These are phyloP conservation scores for Dipodomys ordii DNA, from an alignment of 2,113 vertebrate species.

Conservation along the genomic window DNA sequence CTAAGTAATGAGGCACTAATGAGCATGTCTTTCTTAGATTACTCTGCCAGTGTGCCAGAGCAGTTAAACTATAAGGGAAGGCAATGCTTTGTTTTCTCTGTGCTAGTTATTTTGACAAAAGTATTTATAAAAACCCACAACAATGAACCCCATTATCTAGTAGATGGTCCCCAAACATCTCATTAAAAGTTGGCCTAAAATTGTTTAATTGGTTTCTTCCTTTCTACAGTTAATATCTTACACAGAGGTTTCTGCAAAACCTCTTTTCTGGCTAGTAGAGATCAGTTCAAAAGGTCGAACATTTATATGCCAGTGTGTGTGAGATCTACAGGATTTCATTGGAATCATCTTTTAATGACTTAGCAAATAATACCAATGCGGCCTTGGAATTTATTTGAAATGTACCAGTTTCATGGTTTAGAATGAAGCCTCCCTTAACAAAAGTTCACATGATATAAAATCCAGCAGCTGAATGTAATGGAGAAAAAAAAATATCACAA, in stretches of 20 bases:
- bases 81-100: conserved; percentile 26
- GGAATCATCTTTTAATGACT: background rate
- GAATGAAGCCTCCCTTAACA: conserved; percentile 9
- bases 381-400: conserved; percentile 27
- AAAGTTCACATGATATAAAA: background rate
- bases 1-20: conserved; percentile 87
- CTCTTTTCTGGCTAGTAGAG: background rate
- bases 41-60: conserved; percentile 77
- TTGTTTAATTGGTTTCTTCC: conserved; percentile 5
- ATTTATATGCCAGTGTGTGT: background rate
- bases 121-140: conserved; percentile 42
- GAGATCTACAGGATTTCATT: background rate
- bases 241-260: background rate
- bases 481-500: background rate
- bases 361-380: background rate
- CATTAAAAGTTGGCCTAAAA: background rate
- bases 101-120: conserved; percentile 34
- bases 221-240: background rate
- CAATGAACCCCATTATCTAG: conserved; percentile 23
- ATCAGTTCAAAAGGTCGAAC: background rate
- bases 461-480: background rate
- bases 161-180: background rate
- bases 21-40: conserved; percentile 83
- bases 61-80: conserved; percentile 73
- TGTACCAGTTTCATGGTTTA: conserved; percentile 25